phyloP scores from a whole-genome alignment of 1,140 invertebrate species.

The Nilaparvata lugens region DNA sequence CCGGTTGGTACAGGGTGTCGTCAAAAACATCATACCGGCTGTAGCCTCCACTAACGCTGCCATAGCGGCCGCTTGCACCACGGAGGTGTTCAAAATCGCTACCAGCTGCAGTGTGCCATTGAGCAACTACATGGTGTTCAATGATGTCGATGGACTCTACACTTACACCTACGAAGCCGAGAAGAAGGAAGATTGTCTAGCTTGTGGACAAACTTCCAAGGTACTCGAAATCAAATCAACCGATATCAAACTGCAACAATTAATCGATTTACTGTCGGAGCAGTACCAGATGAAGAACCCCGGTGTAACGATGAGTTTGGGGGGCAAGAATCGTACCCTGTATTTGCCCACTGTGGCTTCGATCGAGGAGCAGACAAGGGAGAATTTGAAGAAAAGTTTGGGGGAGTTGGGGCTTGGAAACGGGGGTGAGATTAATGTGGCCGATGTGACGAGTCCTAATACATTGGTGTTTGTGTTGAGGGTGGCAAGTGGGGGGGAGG shows the following conservation, averaged over 20 bases:
- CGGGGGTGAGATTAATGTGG: slow-evolving; percentile 77
- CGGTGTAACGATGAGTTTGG: slow-evolving; percentile 64
- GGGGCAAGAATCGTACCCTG: slow-evolving; percentile 82
- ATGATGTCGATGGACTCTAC: slow-evolving; percentile 93
- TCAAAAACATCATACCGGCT: slow-evolving; percentile 98
- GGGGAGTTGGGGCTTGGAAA: slow-evolving; percentile 71
- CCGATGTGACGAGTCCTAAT: slow-evolving; percentile 59
- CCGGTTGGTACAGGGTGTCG: slow-evolving; percentile 94
- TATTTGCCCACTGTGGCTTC: slow-evolving; percentile 85
- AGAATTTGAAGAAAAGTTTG: slow-evolving; percentile 80
- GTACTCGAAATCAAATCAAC: slow-evolving; percentile 57
- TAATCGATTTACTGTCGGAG: slow-evolving; percentile 72
- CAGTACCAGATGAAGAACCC: slow-evolving; percentile 83
- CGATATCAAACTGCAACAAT: slow-evolving; percentile 67
- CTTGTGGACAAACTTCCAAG: slow-evolving; percentile 70
- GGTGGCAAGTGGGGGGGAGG: not conserved
- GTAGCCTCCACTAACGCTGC: slow-evolving; percentile 98
- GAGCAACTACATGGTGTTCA: slow-evolving; percentile 96
- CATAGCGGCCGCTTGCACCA: slow-evolving; percentile 88
- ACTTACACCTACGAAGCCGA: slow-evolving; percentile 93
- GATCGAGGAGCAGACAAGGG: slow-evolving; percentile 78
- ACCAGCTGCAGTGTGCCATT: slow-evolving; percentile 82
- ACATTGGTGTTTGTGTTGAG: slow-evolving; percentile 13
- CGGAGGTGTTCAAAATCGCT: slow-evolving; percentile 93
- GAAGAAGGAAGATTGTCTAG: slow-evolving; percentile 72